Evolutionary conservation across 2,888 invertebrate genomes (phyloP).

Genomic region (Polydrusus tereticollis): DNA sequence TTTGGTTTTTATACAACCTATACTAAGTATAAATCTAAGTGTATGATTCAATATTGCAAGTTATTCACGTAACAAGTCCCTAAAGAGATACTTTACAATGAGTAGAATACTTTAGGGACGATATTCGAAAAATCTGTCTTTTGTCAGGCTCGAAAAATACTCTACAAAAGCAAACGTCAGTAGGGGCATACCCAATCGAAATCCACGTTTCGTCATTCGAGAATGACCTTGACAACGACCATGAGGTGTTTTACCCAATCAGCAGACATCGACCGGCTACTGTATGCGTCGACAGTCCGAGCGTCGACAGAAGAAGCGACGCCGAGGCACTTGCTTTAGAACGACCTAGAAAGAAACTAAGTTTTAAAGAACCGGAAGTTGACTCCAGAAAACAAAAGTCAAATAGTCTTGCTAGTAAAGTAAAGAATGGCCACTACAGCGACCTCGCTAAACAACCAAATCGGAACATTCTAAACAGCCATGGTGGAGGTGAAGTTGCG

Average conservation of each 20-base stretch:
- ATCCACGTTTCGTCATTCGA: constrained; percentile 57
- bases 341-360: constrained; percentile 86
- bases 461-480: constrained; percentile 1
- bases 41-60: too few relatives aligned
- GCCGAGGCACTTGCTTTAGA: constrained; percentile 68
- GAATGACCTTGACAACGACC: constrained; percentile 51
- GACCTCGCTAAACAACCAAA: constrained; percentile 11
- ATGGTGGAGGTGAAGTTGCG: background rate
- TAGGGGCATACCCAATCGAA: constrained; percentile 63
- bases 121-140: too few relatives aligned
- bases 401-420: background rate
- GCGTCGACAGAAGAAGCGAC: constrained; percentile 61
- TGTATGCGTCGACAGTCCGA: constrained; percentile 61
- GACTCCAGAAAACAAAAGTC: constrained; percentile 18
- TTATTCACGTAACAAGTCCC: too few relatives aligned
- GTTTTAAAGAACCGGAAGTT: constrained; percentile 88
- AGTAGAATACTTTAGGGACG: too few relatives aligned
- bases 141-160: constrained; percentile 32
- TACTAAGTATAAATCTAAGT: too few relatives aligned
- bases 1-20: too few relatives aligned
- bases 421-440: background rate
- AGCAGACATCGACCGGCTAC: constrained; percentile 61
- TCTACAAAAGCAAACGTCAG: constrained; percentile 64
- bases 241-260: constrained; percentile 51
- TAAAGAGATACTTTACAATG: too few relatives aligned